These are phyloP conservation scores for Mionectes olivaceus DNA, from an alignment of 2,797 vertebrate genomes.

Conservation along the genomic window DNA sequence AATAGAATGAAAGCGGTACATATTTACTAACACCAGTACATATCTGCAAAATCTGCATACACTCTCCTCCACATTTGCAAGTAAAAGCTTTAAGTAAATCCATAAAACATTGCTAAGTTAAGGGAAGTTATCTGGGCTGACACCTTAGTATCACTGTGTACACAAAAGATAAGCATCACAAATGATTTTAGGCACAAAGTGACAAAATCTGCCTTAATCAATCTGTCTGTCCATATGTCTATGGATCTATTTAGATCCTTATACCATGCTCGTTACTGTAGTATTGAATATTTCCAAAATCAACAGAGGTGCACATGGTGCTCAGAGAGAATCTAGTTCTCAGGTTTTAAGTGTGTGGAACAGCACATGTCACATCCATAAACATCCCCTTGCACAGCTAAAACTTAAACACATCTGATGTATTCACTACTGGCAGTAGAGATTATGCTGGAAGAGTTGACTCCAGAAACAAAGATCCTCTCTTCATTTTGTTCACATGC, in stretches of 20 bases:
- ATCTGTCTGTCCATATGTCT: background rate
- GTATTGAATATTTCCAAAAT: background rate
- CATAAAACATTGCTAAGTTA: background rate
- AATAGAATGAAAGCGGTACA: constrained; percentile 3
- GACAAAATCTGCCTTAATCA: constrained; percentile 13
- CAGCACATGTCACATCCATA: background rate
- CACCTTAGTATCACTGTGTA: background rate
- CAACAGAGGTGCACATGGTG: background rate
- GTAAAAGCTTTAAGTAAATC: background rate
- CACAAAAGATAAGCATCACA: background rate
- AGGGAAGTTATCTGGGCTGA: background rate
- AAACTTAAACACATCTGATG: background rate
- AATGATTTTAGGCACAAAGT: constrained; percentile 16
- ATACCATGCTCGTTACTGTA: background rate
- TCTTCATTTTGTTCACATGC: background rate
- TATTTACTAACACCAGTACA: background rate
- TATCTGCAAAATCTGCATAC: background rate
- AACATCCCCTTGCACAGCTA: constrained; percentile 7
- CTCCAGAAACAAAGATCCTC: background rate
- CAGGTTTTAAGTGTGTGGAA: background rate
- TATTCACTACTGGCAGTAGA: background rate
- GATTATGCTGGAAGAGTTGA: background rate
- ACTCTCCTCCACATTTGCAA: background rate
- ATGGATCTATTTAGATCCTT: background rate
- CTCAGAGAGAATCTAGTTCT: background rate